Evolutionary conservation across 2,888 invertebrate genomes (phyloP).

Genomic region (Leptopilina syphax): DNA sequence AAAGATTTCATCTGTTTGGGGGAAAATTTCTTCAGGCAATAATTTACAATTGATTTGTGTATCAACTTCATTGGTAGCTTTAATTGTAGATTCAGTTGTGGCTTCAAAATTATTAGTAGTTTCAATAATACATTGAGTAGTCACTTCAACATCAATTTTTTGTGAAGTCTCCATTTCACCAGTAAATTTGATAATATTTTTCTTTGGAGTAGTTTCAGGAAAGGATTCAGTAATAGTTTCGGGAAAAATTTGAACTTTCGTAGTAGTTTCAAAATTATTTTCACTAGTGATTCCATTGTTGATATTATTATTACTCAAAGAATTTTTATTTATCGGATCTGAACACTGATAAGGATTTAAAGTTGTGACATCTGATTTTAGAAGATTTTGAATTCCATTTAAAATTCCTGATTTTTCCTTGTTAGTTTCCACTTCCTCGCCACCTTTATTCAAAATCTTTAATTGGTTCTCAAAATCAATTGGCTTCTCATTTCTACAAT

Average conservation of each 20-base stretch:
- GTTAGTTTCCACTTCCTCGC: slow-evolving; percentile 21
- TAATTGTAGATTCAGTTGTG: background rate
- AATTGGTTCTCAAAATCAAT: slow-evolving; percentile 22
- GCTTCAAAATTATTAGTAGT: background rate
- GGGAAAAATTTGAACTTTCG: background rate
- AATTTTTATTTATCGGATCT: background rate
- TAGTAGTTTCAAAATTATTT: background rate
- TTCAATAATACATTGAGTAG: background rate
- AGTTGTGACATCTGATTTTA: slow-evolving; percentile 16
- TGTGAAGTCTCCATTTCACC: background rate
- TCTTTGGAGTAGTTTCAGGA: background rate
- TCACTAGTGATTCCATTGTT: background rate
- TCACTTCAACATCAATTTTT: background rate
- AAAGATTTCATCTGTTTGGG: background rate
- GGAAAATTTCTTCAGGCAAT: background rate
- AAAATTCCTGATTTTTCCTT: background rate
- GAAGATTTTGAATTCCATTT: slow-evolving; percentile 23
- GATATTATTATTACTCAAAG: background rate
- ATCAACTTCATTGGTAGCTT: background rate
- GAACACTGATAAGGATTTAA: background rate
- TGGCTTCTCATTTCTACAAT: slow-evolving; percentile 11
- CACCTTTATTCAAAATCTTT: slow-evolving; percentile 31
- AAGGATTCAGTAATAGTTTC: background rate
- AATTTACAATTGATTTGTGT: background rate
- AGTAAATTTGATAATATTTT: background rate